Evolutionary conservation across 1,140 invertebrate species (phyloP).

Genomic region (Propsilocerus akamusi): DNA sequence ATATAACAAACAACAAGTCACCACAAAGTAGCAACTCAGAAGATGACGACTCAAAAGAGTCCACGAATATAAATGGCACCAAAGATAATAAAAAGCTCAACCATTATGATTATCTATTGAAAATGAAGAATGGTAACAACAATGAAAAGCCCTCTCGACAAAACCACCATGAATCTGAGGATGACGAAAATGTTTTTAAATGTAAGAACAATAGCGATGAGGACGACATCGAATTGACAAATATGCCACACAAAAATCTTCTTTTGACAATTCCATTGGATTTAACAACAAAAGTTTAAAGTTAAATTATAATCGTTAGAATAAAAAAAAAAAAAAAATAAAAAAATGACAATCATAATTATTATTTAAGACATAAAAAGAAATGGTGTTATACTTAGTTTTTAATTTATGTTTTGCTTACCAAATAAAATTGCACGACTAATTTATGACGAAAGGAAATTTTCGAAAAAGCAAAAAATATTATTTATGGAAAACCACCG

Average conservation of each 20-base stretch:
- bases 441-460: no score
- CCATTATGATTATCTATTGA: no score
- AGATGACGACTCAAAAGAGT: slow-evolving; percentile 16
- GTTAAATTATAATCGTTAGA: background rate
- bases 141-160: background rate
- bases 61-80: slow-evolving; percentile 22
- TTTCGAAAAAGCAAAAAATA: no score
- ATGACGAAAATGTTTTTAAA: background rate
- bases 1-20: slow-evolving; percentile 6
- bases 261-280: background rate
- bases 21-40: slow-evolving; percentile 13
- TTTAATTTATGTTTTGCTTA: no score
- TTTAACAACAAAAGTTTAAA: slow-evolving; percentile 1
- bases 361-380: no score
- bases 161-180: background rate
- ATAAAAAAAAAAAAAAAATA: background rate
- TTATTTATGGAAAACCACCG: no score
- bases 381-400: no score
- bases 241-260: background rate
- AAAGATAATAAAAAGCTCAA: no score
- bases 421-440: no score
- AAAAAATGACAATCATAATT: background rate
- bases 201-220: background rate
- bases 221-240: background rate
- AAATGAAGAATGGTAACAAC: background rate